Conservation (phyloP, 2,113 vertebrate species). For the Halichoeres trimaculatus region DNA sequence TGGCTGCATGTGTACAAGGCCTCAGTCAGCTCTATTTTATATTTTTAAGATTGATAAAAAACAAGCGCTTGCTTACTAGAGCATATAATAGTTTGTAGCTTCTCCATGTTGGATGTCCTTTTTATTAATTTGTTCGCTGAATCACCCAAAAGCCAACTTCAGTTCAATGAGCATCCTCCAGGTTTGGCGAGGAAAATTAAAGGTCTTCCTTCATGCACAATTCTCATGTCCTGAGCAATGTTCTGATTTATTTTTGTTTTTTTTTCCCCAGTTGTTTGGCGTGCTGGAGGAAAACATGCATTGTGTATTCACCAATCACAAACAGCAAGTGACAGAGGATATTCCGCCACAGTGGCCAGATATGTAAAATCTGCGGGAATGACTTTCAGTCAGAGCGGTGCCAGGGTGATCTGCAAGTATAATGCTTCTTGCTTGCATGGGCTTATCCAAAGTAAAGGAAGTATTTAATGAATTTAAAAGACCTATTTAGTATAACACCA, state of each 20-base stretch:
- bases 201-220: slow-evolving; percentile 46
- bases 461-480: slow-evolving; percentile 74
- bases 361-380: slow-evolving; percentile 57
- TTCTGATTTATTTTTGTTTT: slow-evolving; percentile 43
- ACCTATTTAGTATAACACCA: slow-evolving; percentile 49
- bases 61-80: no score
- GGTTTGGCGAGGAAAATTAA: slow-evolving; percentile 30
- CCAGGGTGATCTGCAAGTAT: slow-evolving; percentile 72
- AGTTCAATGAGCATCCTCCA: slow-evolving; percentile 47
- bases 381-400: slow-evolving; percentile 35
- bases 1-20: no score
- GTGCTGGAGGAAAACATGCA: slow-evolving; percentile 39
- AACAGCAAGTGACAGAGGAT: slow-evolving; percentile 66
- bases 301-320: slow-evolving; percentile 68
- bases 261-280: slow-evolving; percentile 24
- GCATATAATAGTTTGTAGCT: slow-evolving; percentile 32
- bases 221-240: slow-evolving; percentile 32
- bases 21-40: no score
- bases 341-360: slow-evolving; percentile 70
- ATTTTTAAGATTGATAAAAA: no score
- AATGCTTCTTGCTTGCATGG: slow-evolving; percentile 52
- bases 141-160: slow-evolving; percentile 55
- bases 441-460: slow-evolving; percentile 62
- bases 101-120: slow-evolving; percentile 14
- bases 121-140: slow-evolving; percentile 54